Evolutionary conservation across 1,140 invertebrate species (phyloP), one percentile per base, ranked within the genome.

Genomic region (Drosophila pseudoobscura): DNA sequence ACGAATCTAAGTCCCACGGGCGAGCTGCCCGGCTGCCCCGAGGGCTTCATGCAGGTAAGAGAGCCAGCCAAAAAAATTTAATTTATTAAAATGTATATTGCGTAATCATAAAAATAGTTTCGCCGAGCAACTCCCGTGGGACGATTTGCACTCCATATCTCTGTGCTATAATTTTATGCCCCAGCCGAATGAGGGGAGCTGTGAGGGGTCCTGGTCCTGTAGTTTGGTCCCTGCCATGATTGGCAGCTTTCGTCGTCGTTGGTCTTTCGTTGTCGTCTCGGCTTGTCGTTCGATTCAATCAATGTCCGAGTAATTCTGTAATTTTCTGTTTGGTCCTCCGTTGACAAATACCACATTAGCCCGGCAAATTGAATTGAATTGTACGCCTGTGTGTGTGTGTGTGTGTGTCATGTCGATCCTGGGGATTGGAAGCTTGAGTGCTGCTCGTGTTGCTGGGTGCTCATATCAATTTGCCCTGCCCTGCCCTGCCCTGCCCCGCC

Each of bases 11-110:
- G 80, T 68, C 79, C 91, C 24, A 80, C 78, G 24, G 90, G 88
- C n/a, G 35, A 92, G 91, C 39, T 95, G 92, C 92, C 94, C 92
- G 91, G 94, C 93, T 96, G 96, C 89, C 95, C 96, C 0, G 96
- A 96, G 79, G 96, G 96, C n/a, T 96, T 95, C 91, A 95, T 97
- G 94, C 93, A 94, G 80, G 89, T 94, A 39, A 87, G 79, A 75
- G 63, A 26, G 3, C 62, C 60, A 26, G 4, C 64, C 63, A 75
- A 62, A 39, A 58, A 58, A 83, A 87, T 88, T 65, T 59, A 70
- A 87, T 88, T 75, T 88, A 88, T 83, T 78, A 82, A 87, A 82
- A 75, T 78, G 87, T 64, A 75, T 87, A 71, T 85, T 82, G 82
- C 64, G 80, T 87, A 72, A 82, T 54, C 52, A 60, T 71, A 71